These are phyloP conservation scores for Lathronympha strigana DNA, from an alignment of 2,888 invertebrate species.

Conservation along the genomic window DNA sequence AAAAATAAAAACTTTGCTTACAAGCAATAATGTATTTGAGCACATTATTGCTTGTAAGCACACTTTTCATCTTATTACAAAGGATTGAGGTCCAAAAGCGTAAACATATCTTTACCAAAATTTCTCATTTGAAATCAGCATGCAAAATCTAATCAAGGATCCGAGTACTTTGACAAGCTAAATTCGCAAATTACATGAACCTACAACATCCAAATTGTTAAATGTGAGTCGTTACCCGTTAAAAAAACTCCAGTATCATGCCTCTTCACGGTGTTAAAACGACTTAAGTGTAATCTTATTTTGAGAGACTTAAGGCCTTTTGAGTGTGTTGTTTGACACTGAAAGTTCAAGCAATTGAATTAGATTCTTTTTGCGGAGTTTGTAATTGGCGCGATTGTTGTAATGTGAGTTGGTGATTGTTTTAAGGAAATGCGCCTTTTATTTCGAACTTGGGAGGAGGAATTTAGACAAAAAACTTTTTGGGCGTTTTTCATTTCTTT, in stretches of 20 bases:
- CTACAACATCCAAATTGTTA: conserved; percentile 1
- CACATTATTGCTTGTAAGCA: no score
- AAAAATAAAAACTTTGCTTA: no score
- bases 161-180: background rate
- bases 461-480: background rate
- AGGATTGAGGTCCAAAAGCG: no score
- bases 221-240: conserved; percentile 4
- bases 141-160: no score
- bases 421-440: conserved; percentile 12
- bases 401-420: conserved; percentile 25
- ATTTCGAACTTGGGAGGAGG: conserved; percentile 4
- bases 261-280: background rate
- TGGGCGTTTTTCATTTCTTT: background rate
- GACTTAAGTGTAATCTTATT: background rate
- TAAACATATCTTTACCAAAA: no score
- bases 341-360: conserved; percentile 23
- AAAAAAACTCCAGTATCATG: conserved; percentile 4
- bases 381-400: conserved; percentile 8
- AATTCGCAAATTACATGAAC: background rate
- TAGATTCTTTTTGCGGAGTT: conserved; percentile 24
- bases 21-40: no score
- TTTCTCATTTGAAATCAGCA: no score
- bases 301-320: background rate
- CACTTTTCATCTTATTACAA: no score
- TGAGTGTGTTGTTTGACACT: background rate